These are phyloP conservation scores for Lasioglossum calceatum DNA, from an alignment of 2,888 invertebrate species.

Conservation along the genomic window DNA sequence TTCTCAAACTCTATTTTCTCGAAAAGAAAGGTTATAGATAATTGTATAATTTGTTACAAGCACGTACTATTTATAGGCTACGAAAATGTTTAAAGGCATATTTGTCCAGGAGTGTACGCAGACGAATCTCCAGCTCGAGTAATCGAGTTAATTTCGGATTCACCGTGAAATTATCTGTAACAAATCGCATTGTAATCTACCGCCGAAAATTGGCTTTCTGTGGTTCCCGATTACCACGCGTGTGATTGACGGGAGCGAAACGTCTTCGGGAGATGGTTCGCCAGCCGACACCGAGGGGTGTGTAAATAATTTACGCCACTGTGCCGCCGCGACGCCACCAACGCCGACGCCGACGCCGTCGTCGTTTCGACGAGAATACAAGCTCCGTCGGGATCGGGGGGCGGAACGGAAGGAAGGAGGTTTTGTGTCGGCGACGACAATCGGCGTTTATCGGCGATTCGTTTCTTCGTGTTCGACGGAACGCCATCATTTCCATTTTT, in stretches of 20 bases:
- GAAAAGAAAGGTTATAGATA: too few species aligned
- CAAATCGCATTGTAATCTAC: slow-evolving; percentile 54
- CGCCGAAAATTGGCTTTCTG: slow-evolving; percentile 35
- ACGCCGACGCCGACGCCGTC: background rate
- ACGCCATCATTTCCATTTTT: slow-evolving; percentile 65
- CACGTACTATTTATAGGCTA: background rate
- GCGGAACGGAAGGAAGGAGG: slow-evolving; percentile 33
- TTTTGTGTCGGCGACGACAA: slow-evolving; percentile 52
- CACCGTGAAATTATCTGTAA: slow-evolving; percentile 55
- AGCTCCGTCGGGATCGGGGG: slow-evolving; percentile 11
- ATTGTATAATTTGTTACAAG: background rate
- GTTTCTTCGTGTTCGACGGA: slow-evolving; percentile 60
- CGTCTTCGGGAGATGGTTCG: slow-evolving; percentile 43
- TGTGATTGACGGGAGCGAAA: slow-evolving; percentile 60
- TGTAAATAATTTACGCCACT: slow-evolving; percentile 60
- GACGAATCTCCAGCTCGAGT: background rate
- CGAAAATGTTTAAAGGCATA: background rate
- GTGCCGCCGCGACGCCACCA: slow-evolving; percentile 10
- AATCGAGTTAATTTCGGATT: slow-evolving; percentile 59
- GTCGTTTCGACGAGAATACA: slow-evolving; percentile 2
- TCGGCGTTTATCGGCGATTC: slow-evolving; percentile 64
- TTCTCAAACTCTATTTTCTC: too few species aligned
- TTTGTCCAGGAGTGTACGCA: background rate
- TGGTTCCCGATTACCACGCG: slow-evolving; percentile 47
- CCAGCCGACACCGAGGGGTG: slow-evolving; percentile 44